These are phyloP conservation scores for Neodiprion pinetum DNA, from an alignment of 1,140 invertebrate genomes.

Conservation along the genomic window DNA sequence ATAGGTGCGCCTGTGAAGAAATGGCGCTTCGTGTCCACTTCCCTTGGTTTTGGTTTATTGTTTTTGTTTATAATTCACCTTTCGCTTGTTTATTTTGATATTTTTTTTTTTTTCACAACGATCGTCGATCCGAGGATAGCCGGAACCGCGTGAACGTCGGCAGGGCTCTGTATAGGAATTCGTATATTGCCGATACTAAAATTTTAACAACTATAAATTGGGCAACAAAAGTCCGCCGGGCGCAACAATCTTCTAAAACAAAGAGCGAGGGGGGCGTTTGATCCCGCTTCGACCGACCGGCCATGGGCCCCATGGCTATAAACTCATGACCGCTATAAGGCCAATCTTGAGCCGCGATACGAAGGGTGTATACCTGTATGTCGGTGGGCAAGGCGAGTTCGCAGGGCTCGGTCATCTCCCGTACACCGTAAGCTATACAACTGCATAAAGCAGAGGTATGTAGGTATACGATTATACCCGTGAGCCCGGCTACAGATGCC, in stretches of 20 bases:
- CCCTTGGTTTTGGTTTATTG: too few relatives aligned
- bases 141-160: not conserved
- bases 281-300: conserved; percentile 27
- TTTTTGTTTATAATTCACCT: not conserved
- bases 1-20: too few relatives aligned
- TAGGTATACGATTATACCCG: not conserved
- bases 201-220: conserved; percentile 51
- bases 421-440: too few relatives aligned
- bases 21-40: too few relatives aligned
- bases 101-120: not conserved
- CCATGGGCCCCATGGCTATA: conserved; percentile 36
- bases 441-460: not conserved
- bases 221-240: conserved; percentile 38
- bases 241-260: conserved; percentile 39
- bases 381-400: too few relatives aligned
- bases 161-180: not conserved
- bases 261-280: conserved; percentile 39
- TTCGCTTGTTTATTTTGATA: not conserved
- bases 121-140: not conserved
- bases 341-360: conserved; percentile 19
- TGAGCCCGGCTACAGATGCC: conserved; percentile 40
- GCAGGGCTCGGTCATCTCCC: too few relatives aligned
- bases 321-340: conserved; percentile 46
- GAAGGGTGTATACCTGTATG: conserved; percentile 9
- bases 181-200: conserved; percentile 39